phyloP scores from a whole-genome alignment of 2,888 invertebrate genomes.

The Portevinia maculata region DNA sequence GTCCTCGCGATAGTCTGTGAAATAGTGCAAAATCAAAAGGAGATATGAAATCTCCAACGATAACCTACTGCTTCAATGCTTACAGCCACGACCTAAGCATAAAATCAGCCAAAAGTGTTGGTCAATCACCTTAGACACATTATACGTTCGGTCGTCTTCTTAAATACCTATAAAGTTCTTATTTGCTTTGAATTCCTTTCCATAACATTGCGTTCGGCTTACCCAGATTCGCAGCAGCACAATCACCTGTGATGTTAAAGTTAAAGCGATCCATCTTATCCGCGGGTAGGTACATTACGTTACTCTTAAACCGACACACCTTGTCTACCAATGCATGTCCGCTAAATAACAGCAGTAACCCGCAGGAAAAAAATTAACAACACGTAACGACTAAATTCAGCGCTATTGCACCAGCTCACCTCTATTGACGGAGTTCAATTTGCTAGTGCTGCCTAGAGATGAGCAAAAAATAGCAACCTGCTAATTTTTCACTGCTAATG shows the following conservation, averaged over 20 bases:
- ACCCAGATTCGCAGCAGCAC: background rate
- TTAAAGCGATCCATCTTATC: conserved; percentile 19
- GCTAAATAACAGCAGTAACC: conserved; percentile 48
- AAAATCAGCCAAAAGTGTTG: no score
- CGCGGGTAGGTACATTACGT: background rate
- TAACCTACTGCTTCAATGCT: no score
- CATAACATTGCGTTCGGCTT: background rate
- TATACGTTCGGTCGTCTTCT: no score
- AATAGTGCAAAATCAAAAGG: no score
- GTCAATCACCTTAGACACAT: no score
- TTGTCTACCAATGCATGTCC: conserved; percentile 42
- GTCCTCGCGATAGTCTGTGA: no score
- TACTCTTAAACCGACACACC: conserved; percentile 21
- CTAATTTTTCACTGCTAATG: no score
- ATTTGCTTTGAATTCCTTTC: background rate
- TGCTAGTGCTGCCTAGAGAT: conserved; percentile 46
- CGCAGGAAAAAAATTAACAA: conserved; percentile 1
- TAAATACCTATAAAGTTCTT: no score
- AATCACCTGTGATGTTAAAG: conserved; percentile 1
- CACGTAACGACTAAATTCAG: conserved; percentile 8
- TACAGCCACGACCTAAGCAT: no score
- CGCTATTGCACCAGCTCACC: conserved; percentile 25
- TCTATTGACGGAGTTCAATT: conserved; percentile 38
- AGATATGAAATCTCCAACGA: no score
- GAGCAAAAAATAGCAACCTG: no score